Conservation (phyloP, 2,113 vertebrate species). For the Amphilophus citrinellus region DNA sequence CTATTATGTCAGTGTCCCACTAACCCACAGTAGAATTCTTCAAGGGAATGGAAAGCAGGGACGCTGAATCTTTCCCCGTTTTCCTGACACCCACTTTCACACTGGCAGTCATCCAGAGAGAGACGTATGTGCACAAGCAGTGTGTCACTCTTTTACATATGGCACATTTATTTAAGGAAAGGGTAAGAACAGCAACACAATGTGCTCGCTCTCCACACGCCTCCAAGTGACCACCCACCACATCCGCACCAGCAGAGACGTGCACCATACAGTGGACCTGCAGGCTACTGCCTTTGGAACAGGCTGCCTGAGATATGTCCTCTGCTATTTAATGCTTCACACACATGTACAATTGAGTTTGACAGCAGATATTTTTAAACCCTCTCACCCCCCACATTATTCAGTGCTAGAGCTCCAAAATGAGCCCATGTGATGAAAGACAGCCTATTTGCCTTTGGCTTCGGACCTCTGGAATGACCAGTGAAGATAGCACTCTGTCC, state of each 20-base stretch:
- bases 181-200: slow-evolving; percentile 74
- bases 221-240: slow-evolving; percentile 70
- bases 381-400: slow-evolving; percentile 27
- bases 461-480: slow-evolving; percentile 5
- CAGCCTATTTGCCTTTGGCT: slow-evolving; percentile 57
- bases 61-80: neutral
- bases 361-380: slow-evolving; percentile 41
- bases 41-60: slow-evolving; percentile 21
- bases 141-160: slow-evolving; percentile 60
- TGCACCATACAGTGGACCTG: slow-evolving; percentile 30
- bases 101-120: slow-evolving; percentile 6
- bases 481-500: slow-evolving; percentile 27
- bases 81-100: neutral
- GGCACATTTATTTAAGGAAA: slow-evolving; percentile 79
- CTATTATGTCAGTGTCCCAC: slow-evolving; percentile 58
- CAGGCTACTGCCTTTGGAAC: slow-evolving; percentile 32
- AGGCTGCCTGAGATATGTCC: slow-evolving; percentile 14
- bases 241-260: slow-evolving; percentile 43
- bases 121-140: slow-evolving; percentile 40
- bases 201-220: slow-evolving; percentile 64
- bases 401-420: neutral
- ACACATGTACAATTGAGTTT: slow-evolving; percentile 30
- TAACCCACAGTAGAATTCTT: slow-evolving; percentile 53
- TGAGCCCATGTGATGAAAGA: slow-evolving; percentile 54
- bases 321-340: slow-evolving; percentile 51